These are phyloP conservation scores for Drosophila multiciliata DNA, from an alignment of 2,888 invertebrate genomes.

Conservation along the genomic window DNA sequence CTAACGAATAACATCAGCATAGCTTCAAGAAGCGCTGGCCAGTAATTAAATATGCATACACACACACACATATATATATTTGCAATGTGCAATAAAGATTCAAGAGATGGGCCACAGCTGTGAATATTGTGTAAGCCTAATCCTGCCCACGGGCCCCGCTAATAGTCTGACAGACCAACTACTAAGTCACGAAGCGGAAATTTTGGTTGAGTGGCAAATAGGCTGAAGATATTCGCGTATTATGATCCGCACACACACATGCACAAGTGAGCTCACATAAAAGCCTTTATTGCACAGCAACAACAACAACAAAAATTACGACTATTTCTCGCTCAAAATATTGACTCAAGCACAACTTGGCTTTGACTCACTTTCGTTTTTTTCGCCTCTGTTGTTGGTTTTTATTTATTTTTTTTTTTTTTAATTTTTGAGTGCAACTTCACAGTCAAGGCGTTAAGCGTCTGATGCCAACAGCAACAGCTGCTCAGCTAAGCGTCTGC, in stretches of 20 bases:
- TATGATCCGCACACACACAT: constrained; percentile 19
- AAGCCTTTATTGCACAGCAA: constrained; percentile 23
- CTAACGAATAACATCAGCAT: constrained; percentile 20
- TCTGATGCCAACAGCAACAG: constrained; percentile 36
- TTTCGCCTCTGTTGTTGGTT: constrained; percentile 6
- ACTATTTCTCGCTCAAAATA: constrained; percentile 58
- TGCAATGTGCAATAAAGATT: constrained; percentile 16
- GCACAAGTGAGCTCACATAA: not conserved
- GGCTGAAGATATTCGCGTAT: constrained; percentile 36
- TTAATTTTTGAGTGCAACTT: constrained; percentile 43
- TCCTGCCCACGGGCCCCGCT: constrained; percentile 50
- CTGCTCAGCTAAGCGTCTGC: constrained; percentile 30
- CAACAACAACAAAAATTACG: not conserved
- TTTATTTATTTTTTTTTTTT: not conserved
- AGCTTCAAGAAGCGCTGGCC: constrained; percentile 16
- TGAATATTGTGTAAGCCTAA: constrained; percentile 54
- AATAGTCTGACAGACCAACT: constrained; percentile 11
- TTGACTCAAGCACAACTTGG: constrained; percentile 39
- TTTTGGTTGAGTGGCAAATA: constrained; percentile 43
- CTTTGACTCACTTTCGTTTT: constrained; percentile 72
- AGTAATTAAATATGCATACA: constrained; percentile 23
- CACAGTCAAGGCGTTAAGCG: constrained; percentile 59
- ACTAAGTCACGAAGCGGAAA: constrained; percentile 66
- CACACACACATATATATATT: not conserved
- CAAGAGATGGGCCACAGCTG: constrained; percentile 43